phyloP scores from a whole-genome alignment of 1,140 invertebrate species.

The Coboldia fuscipes region DNA sequence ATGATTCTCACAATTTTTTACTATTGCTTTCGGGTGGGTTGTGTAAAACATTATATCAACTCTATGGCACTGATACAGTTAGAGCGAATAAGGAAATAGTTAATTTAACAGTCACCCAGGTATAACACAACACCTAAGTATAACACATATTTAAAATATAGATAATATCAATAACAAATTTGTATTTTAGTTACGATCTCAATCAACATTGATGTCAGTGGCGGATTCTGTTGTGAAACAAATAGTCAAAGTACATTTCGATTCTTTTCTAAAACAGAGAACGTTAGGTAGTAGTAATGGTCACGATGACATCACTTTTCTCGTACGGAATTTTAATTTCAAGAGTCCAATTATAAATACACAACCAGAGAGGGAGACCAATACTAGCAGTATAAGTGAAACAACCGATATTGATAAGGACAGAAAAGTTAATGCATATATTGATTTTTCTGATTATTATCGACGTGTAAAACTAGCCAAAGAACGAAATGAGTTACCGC shows the following conservation, averaged over 20 bases:
- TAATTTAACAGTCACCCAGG: constrained; percentile 55
- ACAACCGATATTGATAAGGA: constrained; percentile 25
- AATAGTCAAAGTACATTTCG: constrained; percentile 63
- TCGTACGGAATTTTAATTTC: constrained; percentile 75
- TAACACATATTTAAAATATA: neutral
- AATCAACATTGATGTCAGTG: constrained; percentile 58
- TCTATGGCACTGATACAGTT: constrained; percentile 39
- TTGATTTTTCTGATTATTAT: constrained; percentile 69
- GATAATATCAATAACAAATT: constrained; percentile 1
- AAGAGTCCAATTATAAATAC: constrained; percentile 37
- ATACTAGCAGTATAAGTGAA: constrained; percentile 1
- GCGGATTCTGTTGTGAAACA: constrained; percentile 75
- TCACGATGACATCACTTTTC: constrained; percentile 60
- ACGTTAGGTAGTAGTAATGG: constrained; percentile 19
- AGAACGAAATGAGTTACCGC: constrained; percentile 31
- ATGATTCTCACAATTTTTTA: constrained; percentile 64
- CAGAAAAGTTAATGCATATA: constrained; percentile 53
- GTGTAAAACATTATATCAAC: constrained; percentile 64
- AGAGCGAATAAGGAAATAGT: constrained; percentile 63
- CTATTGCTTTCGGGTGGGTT: constrained; percentile 69
- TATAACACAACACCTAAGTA: constrained; percentile 10
- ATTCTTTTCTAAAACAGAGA: constrained; percentile 41
- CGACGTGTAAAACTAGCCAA: constrained; percentile 41
- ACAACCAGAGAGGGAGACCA: constrained; percentile 12
- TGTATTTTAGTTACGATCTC: constrained; percentile 44